A percentile compares a stretch with the other conserved stretches of the same genome.
Conservation (phyloP, 1,140 invertebrate species). For the Nomia melanderi region DNA sequence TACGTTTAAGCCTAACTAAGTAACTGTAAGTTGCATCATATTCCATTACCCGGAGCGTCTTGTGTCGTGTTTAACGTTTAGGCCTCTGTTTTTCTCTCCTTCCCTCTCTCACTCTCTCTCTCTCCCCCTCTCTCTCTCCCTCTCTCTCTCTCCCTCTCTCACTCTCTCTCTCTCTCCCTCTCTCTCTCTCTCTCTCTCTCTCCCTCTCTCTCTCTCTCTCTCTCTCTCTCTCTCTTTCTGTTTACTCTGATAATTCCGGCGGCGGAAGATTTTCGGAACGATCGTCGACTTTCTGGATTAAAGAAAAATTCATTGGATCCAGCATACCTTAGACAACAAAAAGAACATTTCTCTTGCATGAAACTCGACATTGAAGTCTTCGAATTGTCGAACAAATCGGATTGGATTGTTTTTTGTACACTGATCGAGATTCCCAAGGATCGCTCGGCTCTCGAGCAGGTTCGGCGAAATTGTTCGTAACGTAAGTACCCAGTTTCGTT, state of each 20-base stretch:
- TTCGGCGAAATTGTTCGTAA: no score
- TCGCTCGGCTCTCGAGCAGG: no score
- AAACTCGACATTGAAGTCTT: no score
- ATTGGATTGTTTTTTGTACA: no score
- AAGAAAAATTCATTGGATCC: neutral
- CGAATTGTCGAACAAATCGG: no score
- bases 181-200: no score
- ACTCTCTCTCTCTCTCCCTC: neutral
- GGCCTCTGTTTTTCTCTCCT: slow-evolving; percentile 3
- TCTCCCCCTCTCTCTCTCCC: no score
- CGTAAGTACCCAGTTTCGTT: neutral
- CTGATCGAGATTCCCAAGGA: no score
- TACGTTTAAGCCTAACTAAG: slow-evolving; percentile 65
- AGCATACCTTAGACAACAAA: no score
- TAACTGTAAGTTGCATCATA: slow-evolving; percentile 68
- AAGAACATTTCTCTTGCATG: no score
- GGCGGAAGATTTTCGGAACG: slow-evolving; percentile 14
- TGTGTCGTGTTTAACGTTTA: slow-evolving; percentile 50
- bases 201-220: no score
- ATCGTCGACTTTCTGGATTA: slow-evolving; percentile 13
- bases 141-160: no score
- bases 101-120: neutral
- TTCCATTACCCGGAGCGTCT: slow-evolving; percentile 64
- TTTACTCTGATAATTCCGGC: slow-evolving; percentile 15
- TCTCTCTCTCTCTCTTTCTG: neutral